Percentiles rank a stretch among this genome's conserved stretches.
These are phyloP conservation scores for Platerodrilus igneus DNA, from an alignment of 2,888 invertebrate genomes.

Conservation along the genomic window DNA sequence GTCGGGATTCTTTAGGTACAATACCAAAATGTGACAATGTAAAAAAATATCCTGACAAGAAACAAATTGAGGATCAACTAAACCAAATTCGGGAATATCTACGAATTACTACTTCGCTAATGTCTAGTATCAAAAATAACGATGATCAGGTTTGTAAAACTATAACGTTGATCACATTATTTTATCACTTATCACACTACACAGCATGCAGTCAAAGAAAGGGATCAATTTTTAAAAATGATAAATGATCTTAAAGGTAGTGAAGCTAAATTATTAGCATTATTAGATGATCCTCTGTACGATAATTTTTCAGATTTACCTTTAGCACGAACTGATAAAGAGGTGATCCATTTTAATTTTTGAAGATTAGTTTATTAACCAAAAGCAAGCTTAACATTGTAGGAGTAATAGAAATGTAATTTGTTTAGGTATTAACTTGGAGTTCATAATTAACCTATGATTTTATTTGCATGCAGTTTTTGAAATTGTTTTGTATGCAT, in stretches of 20 bases:
- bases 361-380: no score
- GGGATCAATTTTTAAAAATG: constrained; percentile 61
- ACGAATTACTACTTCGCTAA: constrained; percentile 63
- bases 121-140: constrained; percentile 61
- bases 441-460: no score
- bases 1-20: constrained; percentile 42
- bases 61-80: constrained; percentile 63
- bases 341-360: constrained; percentile 43
- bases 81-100: constrained; percentile 71
- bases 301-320: constrained; percentile 31
- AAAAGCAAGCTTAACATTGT: no score
- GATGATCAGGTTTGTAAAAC: constrained; percentile 61
- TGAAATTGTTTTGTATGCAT: no score
- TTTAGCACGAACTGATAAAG: constrained; percentile 23
- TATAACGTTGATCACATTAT: constrained; percentile 2
- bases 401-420: no score
- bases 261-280: constrained; percentile 59
- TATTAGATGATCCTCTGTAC: constrained; percentile 45
- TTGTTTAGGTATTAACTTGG: no score
- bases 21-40: constrained; percentile 46
- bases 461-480: no score
- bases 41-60: constrained; percentile 58
- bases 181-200: not conserved
- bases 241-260: constrained; percentile 66
- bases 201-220: constrained; percentile 37